Conservation (phyloP, 2,888 invertebrate species). For the Deroplatys truncata region DNA sequence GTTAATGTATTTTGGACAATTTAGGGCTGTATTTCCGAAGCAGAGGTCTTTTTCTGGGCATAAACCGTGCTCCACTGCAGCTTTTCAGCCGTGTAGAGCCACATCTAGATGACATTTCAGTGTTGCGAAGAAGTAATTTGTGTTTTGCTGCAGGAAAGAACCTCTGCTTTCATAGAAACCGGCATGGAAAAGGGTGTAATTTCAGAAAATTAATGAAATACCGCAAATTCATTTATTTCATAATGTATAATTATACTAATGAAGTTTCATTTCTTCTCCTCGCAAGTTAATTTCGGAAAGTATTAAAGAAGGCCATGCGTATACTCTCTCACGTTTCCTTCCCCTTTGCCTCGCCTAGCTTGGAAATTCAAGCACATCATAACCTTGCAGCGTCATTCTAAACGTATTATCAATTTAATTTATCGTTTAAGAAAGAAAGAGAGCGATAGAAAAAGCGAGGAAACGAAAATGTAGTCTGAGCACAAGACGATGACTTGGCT, state of each 20-base stretch:
- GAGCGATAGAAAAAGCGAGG: background rate
- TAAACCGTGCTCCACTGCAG: background rate
- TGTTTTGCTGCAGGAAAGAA: too few relatives aligned
- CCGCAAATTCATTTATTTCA: background rate
- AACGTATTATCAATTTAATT: background rate
- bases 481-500: background rate
- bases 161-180: too few relatives aligned
- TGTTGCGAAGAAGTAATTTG: background rate
- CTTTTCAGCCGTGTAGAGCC: too few relatives aligned
- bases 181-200: too few relatives aligned
- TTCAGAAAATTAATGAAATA: too few relatives aligned
- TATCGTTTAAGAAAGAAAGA: background rate
- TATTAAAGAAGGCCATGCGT: background rate
- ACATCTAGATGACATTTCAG: background rate
- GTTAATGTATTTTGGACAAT: too few relatives aligned
- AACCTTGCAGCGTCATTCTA: background rate
- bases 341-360: background rate
- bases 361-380: background rate
- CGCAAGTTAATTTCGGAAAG: background rate
- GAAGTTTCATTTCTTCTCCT: background rate
- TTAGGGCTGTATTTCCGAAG: too few relatives aligned
- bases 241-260: background rate
- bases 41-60: background rate
- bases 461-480: background rate
- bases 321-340: background rate